Evolutionary conservation across 1,140 invertebrate genomes (phyloP).

Genomic region (Drosophila miranda): DNA sequence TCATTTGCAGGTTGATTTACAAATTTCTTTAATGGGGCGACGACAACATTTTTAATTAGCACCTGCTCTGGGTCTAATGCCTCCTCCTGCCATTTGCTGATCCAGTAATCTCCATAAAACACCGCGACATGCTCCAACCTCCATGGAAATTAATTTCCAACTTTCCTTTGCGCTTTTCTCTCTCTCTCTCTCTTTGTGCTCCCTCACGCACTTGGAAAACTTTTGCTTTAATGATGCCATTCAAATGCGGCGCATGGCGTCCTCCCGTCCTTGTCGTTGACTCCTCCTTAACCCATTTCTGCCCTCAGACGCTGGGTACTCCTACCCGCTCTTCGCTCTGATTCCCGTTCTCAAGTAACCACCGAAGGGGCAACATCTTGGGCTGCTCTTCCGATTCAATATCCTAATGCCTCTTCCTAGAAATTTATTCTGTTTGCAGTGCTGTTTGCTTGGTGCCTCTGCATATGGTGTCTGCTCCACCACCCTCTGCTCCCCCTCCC

Average conservation of each 20-base stretch:
- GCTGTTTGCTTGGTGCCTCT: slow-evolving; percentile 9
- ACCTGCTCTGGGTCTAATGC: slow-evolving; percentile 44
- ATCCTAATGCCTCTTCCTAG: slow-evolving; percentile 45
- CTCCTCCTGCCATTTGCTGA: slow-evolving; percentile 29
- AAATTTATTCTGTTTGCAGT: slow-evolving; percentile 14
- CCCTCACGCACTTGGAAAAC: slow-evolving; percentile 45
- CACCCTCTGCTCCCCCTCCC: background rate
- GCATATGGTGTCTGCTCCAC: slow-evolving; percentile 37
- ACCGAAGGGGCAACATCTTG: background rate
- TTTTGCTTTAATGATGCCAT: slow-evolving; percentile 52
- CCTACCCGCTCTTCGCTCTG: background rate
- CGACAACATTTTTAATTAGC: slow-evolving; percentile 80
- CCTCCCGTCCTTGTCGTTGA: slow-evolving; percentile 20
- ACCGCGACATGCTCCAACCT: slow-evolving; percentile 26
- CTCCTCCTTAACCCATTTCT: slow-evolving; percentile 23
- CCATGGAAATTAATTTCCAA: slow-evolving; percentile 65
- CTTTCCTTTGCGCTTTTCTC: slow-evolving; percentile 22
- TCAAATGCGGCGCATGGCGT: slow-evolving; percentile 41
- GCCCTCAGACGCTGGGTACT: too few relatives aligned
- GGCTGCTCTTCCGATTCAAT: slow-evolving; percentile 44
- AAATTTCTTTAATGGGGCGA: slow-evolving; percentile 75
- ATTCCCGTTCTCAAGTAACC: background rate
- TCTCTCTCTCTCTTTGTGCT: background rate
- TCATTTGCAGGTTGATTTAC: slow-evolving; percentile 68
- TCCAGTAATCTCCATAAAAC: slow-evolving; percentile 67